Percentiles rank a stretch among this genome's conserved stretches.
Conservation (phyloP, 2,113 vertebrate species). For the Ciconia boyciana region DNA sequence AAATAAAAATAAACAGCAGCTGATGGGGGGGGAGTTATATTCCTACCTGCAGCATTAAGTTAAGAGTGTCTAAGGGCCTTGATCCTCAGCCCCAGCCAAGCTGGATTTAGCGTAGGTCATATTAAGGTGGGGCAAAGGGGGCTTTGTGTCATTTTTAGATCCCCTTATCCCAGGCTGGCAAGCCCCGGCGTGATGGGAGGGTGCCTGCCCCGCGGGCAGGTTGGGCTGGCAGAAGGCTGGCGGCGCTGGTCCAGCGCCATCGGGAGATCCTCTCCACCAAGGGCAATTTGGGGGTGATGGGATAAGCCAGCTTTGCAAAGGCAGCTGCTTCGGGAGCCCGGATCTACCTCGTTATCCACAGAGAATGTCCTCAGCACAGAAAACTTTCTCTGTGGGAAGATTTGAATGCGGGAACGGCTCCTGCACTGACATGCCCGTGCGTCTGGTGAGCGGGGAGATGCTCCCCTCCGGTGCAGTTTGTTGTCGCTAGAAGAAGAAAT, state of each 20-base stretch:
- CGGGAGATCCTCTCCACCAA: not conserved
- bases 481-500: not conserved
- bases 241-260: not conserved
- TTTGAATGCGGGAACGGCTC: not conserved
- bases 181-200: not conserved
- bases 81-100: slow-evolving; percentile 58
- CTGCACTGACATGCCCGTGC: accelerated
- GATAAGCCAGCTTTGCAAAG: slow-evolving; percentile 60
- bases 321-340: slow-evolving; percentile 30
- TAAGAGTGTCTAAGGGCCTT: slow-evolving; percentile 55
- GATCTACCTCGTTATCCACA: not conserved
- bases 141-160: slow-evolving; percentile 63
- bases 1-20: slow-evolving; percentile 36
- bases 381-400: slow-evolving; percentile 40
- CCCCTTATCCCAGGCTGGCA: slow-evolving; percentile 18
- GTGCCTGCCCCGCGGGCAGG: not conserved
- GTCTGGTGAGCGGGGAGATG: not conserved
- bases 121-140: slow-evolving; percentile 48
- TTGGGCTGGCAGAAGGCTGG: slow-evolving; percentile 43
- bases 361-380: not conserved
- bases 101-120: slow-evolving; percentile 49
- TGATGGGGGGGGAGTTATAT: not conserved
- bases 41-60: slow-evolving; percentile 60
- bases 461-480: not conserved
- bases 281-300: not conserved